phyloP scores from a whole-genome alignment of 2,888 invertebrate genomes.

The Papilio protenor region DNA sequence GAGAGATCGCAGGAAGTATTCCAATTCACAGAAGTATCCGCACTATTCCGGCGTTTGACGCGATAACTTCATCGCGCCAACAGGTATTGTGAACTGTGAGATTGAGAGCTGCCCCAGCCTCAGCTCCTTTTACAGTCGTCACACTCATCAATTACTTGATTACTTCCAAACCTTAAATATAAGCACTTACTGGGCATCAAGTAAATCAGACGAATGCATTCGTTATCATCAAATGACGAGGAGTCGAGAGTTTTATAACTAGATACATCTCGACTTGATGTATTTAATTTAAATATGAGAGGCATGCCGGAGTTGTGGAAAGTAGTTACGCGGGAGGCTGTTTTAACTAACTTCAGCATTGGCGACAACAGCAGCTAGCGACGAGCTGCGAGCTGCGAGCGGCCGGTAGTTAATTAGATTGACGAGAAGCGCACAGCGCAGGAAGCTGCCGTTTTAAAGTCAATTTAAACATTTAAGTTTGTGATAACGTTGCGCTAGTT shows the following conservation, averaged over 20 bases:
- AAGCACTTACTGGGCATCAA: background rate
- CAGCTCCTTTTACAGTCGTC: background rate
- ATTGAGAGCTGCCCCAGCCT: background rate
- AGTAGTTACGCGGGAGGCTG: background rate
- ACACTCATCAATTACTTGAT: background rate
- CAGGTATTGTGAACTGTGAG: background rate
- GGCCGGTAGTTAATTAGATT: background rate
- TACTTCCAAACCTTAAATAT: background rate
- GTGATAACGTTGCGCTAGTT: conserved; percentile 1
- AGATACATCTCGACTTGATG: too few species aligned
- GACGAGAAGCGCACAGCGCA: background rate
- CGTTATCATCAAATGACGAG: too few species aligned
- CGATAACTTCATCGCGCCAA: background rate
- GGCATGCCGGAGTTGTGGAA: background rate
- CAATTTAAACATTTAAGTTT: conserved; percentile 11
- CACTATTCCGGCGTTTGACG: background rate
- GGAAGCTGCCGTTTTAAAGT: background rate
- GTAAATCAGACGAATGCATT: background rate
- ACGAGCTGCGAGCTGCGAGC: background rate
- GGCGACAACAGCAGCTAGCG: background rate
- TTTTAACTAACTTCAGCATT: background rate
- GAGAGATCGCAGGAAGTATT: conserved; percentile 6
- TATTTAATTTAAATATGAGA: background rate
- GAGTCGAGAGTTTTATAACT: too few species aligned
- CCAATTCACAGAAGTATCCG: conserved; percentile 19